Evolutionary conservation across 2,888 invertebrate genomes (phyloP).

Genomic region (Agriopis aurantiaria): DNA sequence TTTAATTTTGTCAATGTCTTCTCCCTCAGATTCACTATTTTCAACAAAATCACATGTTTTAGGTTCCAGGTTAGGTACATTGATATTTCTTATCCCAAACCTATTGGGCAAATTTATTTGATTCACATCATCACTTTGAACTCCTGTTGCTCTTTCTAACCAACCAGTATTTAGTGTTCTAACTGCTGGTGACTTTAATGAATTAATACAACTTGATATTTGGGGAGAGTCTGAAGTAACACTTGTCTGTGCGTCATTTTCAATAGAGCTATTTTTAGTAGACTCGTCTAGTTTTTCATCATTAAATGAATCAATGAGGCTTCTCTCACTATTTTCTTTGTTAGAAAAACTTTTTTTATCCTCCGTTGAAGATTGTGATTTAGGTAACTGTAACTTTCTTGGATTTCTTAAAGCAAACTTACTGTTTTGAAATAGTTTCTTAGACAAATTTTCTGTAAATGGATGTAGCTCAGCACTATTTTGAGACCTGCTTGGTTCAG

Average conservation of each 20-base stretch:
- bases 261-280: slow-evolving; percentile 24
- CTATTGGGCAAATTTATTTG: slow-evolving; percentile 43
- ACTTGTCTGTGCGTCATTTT: slow-evolving; percentile 26
- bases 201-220: slow-evolving; percentile 32
- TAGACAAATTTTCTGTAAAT: slow-evolving; percentile 85
- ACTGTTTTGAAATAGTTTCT: slow-evolving; percentile 89
- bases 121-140: slow-evolving; percentile 55
- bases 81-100: slow-evolving; percentile 66
- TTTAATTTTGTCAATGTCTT: slow-evolving; percentile 80
- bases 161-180: slow-evolving; percentile 76
- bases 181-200: slow-evolving; percentile 47
- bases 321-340: slow-evolving; percentile 42
- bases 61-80: slow-evolving; percentile 54
- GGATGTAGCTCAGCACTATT: slow-evolving; percentile 53
- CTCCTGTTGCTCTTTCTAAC: slow-evolving; percentile 79
- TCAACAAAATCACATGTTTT: slow-evolving; percentile 88
- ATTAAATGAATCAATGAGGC: slow-evolving; percentile 27
- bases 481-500: slow-evolving; percentile 54
- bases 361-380: slow-evolving; percentile 52
- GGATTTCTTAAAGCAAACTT: slow-evolving; percentile 92
- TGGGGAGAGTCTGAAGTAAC: slow-evolving; percentile 28
- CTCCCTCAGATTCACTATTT: slow-evolving; percentile 89
- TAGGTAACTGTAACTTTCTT: slow-evolving; percentile 85
- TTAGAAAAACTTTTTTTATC: slow-evolving; percentile 44
- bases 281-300: slow-evolving; percentile 27